A percentile compares a stretch with the other conserved stretches of the same genome.
Conservation (phyloP, 2,113 vertebrate genomes). For the mouse (Mus musculus) region GRCm39 chr11:108709001-108709500, state of each 20-base stretch:
- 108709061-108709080: neutral
- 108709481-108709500: neutral
- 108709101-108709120: neutral
- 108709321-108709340: neutral
- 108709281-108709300: neutral
- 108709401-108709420: too few species aligned
- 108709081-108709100: neutral
- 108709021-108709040: slow-evolving; percentile 28
- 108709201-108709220: neutral
- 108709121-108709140: neutral
- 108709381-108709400: neutral
- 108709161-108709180: neutral
- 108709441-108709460: neutral
- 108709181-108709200: neutral
- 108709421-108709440: neutral
- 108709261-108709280: neutral
- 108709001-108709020: neutral
- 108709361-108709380: neutral
- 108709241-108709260: neutral
- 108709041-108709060: neutral
- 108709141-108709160: neutral
- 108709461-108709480: neutral
- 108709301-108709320: neutral
- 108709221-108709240: neutral
- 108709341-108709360: neutral